Base-by-base conservation (phyloP, 2,888 invertebrate genomes). In the Beris morrisii region DNA sequence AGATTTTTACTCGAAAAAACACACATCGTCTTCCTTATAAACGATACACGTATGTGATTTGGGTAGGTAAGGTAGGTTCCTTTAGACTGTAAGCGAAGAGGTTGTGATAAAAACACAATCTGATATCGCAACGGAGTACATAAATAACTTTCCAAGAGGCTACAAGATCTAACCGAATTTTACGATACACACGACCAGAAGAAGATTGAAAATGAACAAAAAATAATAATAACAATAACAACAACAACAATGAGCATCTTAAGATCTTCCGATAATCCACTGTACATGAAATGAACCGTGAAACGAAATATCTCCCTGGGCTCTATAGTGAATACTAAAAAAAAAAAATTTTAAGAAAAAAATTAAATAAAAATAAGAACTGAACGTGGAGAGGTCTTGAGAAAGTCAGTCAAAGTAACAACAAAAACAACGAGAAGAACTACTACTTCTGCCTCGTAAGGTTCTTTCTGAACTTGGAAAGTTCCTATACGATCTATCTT, bases 231-330 rank as follows among this genome's bases (percentile, higher is more conserved):
- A 66, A 55, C 15, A 66, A 52, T 52, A 52, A 52, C 13, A 56
- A 61, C 53, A 53, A 58, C 43, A 64, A 55, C 53, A 65, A 65
- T 50, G 28, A 58, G 43, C 61, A 65, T 45, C 65, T 53, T 15
- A n/a, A 63, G 61, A 65, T 65, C 63, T 31, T 9, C 30, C 59
- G 65, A 69, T 69, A 66, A 69, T 66, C 59, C 59, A 64, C 57
- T 52, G 66, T 69, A 67, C 61, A 63, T 30, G 65, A 67, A 69
- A 69, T 67, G 59, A 69, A 67, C 66, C 69, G 65, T 69, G 66
- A 69, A 69, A 69, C 67, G 65, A 61, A 69, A 64, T 67, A 69
- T 61, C 61, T 65, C 58, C 48, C 48, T 31, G 48, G 32, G 59
- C 57, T 11, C 45, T 28, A 46, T 7, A 30, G 12, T 13, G 28